Evolutionary conservation across 2,113 vertebrate genomes (phyloP).

Genomic region (Colius striatus): DNA sequence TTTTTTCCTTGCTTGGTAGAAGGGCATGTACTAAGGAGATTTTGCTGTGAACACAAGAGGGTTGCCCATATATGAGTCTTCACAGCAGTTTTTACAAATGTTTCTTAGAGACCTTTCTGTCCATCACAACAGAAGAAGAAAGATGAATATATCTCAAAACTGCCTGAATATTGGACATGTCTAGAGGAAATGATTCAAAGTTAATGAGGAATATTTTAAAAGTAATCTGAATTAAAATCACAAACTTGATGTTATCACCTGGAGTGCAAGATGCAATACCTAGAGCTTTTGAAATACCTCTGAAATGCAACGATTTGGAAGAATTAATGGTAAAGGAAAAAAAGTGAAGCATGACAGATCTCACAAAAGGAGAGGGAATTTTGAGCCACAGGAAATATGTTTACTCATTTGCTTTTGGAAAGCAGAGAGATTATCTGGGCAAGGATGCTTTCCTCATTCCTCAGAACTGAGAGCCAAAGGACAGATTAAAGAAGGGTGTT

Average conservation of each 20-base stretch:
- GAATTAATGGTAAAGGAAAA: not conserved
- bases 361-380: not conserved
- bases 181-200: not conserved
- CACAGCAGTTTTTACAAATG: not conserved
- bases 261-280: accelerated
- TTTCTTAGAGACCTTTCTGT: not conserved
- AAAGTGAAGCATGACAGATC: not conserved
- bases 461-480: not conserved
- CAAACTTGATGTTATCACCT: not conserved
- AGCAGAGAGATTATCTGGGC: not conserved
- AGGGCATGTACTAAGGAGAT: not conserved
- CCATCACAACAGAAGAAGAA: not conserved
- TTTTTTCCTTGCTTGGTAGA: not conserved
- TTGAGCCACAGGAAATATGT: not conserved
- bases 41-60: not conserved
- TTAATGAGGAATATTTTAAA: not conserved
- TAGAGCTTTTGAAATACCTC: not conserved
- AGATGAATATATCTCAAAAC: not conserved
- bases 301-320: not conserved
- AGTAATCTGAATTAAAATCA: not conserved
- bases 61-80: not conserved
- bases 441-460: not conserved
- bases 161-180: not conserved
- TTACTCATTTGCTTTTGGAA: not conserved
- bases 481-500: not conserved